A percentile compares a stretch with the other conserved stretches of the same genome.
phyloP scores from a whole-genome alignment of 2,888 invertebrate genomes.

The Thymelicus lineola region DNA sequence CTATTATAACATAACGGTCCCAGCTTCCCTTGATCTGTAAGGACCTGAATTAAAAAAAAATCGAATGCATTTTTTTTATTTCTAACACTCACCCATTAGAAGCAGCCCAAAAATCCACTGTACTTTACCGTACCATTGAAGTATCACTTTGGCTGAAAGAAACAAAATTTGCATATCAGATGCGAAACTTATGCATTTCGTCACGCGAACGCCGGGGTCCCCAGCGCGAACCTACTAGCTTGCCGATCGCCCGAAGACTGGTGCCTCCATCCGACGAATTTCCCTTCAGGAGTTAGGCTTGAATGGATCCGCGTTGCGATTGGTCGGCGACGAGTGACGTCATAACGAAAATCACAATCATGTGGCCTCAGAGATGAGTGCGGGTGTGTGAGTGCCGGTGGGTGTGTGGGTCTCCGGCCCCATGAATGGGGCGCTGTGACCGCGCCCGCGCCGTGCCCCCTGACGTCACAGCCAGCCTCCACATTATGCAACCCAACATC shows the following conservation, averaged over 20 bases:
- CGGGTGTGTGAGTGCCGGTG: slow-evolving; percentile 56
- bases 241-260: slow-evolving; percentile 75
- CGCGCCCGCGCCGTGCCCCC: slow-evolving; percentile 76
- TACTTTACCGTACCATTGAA: slow-evolving; percentile 6
- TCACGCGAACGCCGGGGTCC: slow-evolving; percentile 45
- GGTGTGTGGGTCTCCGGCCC: slow-evolving; percentile 61
- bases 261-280: slow-evolving; percentile 79
- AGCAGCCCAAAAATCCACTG: slow-evolving; percentile 24
- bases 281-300: slow-evolving; percentile 86
- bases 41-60: neutral
- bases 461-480: slow-evolving; percentile 72
- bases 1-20: neutral
- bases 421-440: slow-evolving; percentile 71
- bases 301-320: slow-evolving; percentile 88
- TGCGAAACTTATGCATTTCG: slow-evolving; percentile 32
- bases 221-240: slow-evolving; percentile 45
- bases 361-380: slow-evolving; percentile 75
- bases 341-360: slow-evolving; percentile 87
- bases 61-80: neutral
- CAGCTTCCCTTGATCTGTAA: neutral
- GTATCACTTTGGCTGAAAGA: slow-evolving; percentile 21
- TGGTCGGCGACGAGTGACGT: slow-evolving; percentile 88
- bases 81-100: slow-evolving; percentile 29
- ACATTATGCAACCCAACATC: slow-evolving; percentile 71
- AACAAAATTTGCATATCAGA: slow-evolving; percentile 17